These are phyloP conservation scores for Thamnophis sirtalis DNA, from an alignment of 2,113 vertebrate species.

Conservation along the genomic window DNA sequence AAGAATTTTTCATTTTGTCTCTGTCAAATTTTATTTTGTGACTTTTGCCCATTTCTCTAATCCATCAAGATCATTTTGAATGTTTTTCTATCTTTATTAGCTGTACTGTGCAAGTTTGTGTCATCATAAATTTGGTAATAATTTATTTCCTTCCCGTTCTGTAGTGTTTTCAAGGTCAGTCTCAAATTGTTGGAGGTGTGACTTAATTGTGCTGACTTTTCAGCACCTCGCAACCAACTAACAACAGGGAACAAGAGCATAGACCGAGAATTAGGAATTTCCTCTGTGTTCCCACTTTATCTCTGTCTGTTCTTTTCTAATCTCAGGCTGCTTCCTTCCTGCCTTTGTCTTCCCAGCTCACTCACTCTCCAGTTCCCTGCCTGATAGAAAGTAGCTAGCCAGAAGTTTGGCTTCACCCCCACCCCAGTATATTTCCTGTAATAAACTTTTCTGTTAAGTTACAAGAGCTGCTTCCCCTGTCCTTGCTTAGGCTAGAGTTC, in stretches of 20 bases:
- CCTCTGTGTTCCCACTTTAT: not conserved
- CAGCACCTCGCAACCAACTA: not conserved
- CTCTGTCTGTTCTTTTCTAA: not conserved
- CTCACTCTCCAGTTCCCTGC: not conserved
- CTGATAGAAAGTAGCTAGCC: not conserved
- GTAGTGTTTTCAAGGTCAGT: conserved; percentile 45
- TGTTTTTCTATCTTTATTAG: not conserved
- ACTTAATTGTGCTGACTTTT: not conserved
- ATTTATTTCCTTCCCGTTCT: conserved; percentile 41
- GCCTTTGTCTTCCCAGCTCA: not conserved
- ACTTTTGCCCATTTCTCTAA: not conserved
- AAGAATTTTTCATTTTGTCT: not conserved
- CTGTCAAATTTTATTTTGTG: not conserved
- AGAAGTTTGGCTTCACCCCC: not conserved
- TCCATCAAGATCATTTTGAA: not conserved
- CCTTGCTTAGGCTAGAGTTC: not conserved
- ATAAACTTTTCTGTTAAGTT: not conserved
- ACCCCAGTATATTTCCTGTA: not conserved
- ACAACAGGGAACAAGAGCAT: not conserved
- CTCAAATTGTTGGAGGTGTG: not conserved
- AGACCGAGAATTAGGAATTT: not conserved
- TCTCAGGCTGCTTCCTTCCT: not conserved
- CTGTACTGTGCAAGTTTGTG: not conserved
- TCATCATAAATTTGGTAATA: conserved; percentile 1
- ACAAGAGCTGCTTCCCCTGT: not conserved